A percentile compares a stretch with the other conserved stretches of the same genome.
phyloP scores from a whole-genome alignment of 1,140 invertebrate genomes.

The Stegodyphus mimosarum region DNA sequence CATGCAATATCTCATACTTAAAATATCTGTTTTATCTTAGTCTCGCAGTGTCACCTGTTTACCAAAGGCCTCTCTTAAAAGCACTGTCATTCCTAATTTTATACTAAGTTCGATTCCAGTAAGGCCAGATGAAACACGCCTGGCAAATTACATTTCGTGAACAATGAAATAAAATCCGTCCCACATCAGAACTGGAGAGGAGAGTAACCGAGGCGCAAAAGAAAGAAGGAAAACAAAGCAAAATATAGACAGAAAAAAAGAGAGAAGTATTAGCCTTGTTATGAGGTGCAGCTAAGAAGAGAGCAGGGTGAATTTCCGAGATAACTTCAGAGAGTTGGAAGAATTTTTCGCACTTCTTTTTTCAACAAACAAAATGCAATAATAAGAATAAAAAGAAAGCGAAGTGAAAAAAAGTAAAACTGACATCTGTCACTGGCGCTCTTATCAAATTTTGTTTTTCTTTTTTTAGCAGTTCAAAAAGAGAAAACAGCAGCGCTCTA shows the following conservation, averaged over 20 bases:
- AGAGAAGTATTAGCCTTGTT: slow-evolving; percentile 9
- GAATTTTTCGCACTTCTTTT: too few species aligned
- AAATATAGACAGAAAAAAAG: background rate
- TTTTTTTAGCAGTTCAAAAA: too few species aligned
- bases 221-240: slow-evolving; percentile 6
- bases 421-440: slow-evolving; percentile 33
- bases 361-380: slow-evolving; percentile 36
- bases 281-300: slow-evolving; percentile 36
- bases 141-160: slow-evolving; percentile 41
- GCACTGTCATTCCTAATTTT: background rate
- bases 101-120: background rate
- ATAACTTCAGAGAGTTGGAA: slow-evolving; percentile 15
- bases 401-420: slow-evolving; percentile 21
- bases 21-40: too few species aligned
- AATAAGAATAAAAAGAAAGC: slow-evolving; percentile 19
- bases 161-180: slow-evolving; percentile 46
- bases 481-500: too few species aligned
- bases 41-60: too few species aligned
- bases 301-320: slow-evolving; percentile 11
- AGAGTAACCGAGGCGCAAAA: too few species aligned
- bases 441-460: slow-evolving; percentile 28
- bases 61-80: too few species aligned
- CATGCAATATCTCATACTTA: too few species aligned
- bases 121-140: slow-evolving; percentile 12
- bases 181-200: background rate